phyloP scores from a whole-genome alignment of 2,113 vertebrate genomes.

The Nettapus auritus region DNA sequence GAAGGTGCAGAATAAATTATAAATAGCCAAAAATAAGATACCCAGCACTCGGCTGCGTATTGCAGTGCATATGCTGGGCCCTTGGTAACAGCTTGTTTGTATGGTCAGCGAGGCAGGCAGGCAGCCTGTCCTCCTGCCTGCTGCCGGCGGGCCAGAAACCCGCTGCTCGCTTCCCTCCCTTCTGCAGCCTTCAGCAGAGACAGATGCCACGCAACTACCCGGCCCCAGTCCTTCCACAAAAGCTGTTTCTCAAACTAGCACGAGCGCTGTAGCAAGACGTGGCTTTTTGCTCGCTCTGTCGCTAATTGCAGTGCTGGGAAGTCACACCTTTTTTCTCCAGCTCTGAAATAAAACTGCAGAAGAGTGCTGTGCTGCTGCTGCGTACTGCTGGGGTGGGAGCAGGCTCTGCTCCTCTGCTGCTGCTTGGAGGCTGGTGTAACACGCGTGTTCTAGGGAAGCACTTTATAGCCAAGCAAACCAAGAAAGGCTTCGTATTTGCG shows the following conservation, averaged over 20 bases:
- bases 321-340: neutral
- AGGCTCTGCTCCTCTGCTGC: neutral
- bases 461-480: neutral
- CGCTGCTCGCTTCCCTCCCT: neutral
- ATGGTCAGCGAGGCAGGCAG: neutral
- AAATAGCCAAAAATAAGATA: neutral
- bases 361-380: neutral
- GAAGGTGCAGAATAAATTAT: neutral
- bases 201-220: neutral
- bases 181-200: neutral
- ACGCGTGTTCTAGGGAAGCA: neutral
- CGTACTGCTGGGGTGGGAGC: neutral
- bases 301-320: neutral
- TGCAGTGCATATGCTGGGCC: fast-evolving
- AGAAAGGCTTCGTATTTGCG: neutral
- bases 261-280: neutral
- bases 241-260: neutral
- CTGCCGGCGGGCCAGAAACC: neutral
- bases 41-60: neutral
- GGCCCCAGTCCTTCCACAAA: neutral
- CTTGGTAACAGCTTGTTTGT: neutral
- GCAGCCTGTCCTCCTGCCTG: neutral
- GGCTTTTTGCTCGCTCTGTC: neutral
- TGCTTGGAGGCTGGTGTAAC: neutral
- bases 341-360: neutral